Evolutionary conservation across 2,797 vertebrate genomes (phyloP).

Genomic region (Xiphorhynchus erythropygius): DNA sequence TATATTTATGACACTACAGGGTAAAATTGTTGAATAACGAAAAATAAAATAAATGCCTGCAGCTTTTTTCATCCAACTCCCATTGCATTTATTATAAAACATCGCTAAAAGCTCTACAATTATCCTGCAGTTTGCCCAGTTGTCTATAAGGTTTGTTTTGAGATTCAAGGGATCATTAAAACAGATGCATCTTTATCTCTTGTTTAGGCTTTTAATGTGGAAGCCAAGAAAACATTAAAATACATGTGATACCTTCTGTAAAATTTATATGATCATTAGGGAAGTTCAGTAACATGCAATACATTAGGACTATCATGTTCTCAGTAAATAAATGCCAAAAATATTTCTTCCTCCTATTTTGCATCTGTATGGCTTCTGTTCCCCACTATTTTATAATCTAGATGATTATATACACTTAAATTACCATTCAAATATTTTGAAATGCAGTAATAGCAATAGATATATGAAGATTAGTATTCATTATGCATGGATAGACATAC

Average conservation of each 20-base stretch:
- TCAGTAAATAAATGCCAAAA: conserved; percentile 3
- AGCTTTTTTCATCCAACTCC: neutral
- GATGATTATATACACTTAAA: neutral
- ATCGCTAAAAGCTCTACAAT: conserved; percentile 30
- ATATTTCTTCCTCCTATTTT: conserved; percentile 49
- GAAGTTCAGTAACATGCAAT: neutral
- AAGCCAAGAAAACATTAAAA: conserved; percentile 6
- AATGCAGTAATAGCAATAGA: neutral
- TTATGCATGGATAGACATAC: neutral
- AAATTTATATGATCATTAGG: neutral
- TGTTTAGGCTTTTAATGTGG: neutral
- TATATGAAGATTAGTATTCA: neutral
- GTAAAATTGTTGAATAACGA: neutral
- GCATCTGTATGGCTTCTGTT: neutral
- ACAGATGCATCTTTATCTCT: conserved; percentile 7
- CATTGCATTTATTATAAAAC: neutral
- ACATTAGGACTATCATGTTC: neutral
- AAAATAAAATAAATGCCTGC: neutral
- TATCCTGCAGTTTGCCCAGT: neutral
- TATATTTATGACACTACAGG: neutral
- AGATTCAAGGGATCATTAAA: conserved; percentile 22
- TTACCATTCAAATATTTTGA: neutral
- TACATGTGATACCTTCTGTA: neutral
- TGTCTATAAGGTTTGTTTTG: conserved; percentile 16
- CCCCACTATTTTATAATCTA: neutral